Evolutionary conservation across 2,888 invertebrate genomes (phyloP).

Genomic region (Andrena hattorfiana): DNA sequence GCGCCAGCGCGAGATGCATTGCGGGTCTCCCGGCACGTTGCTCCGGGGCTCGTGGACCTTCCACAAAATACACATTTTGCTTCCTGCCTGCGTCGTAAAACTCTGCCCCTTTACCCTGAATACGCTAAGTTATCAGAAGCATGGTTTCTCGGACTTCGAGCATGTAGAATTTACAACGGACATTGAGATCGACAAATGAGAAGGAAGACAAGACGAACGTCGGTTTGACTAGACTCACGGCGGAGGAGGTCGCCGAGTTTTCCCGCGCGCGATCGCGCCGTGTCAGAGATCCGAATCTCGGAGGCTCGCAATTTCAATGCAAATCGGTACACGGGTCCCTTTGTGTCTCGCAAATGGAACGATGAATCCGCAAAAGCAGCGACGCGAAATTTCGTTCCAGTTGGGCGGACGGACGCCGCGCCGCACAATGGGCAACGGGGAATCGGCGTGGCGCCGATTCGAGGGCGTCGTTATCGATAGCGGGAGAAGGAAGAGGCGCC

Average conservation of each 20-base stretch:
- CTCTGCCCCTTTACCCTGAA: not conserved
- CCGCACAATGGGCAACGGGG: slow-evolving; percentile 29
- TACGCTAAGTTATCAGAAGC: too few species aligned
- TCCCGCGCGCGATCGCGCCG: slow-evolving; percentile 16
- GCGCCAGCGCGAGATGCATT: slow-evolving; percentile 10
- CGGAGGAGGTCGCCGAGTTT: slow-evolving; percentile 3
- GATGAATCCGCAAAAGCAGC: slow-evolving; percentile 63
- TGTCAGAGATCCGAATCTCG: slow-evolving; percentile 52
- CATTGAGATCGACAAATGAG: too few species aligned
- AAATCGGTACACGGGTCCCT: slow-evolving; percentile 62
- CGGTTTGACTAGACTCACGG: not conserved
- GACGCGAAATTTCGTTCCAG: slow-evolving; percentile 60
- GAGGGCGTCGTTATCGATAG: slow-evolving; percentile 70
- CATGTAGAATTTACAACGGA: too few species aligned
- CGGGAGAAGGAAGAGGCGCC: slow-evolving; percentile 67
- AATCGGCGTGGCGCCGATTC: slow-evolving; percentile 67
- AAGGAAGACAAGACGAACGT: not conserved
- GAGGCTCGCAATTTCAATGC: slow-evolving; percentile 59
- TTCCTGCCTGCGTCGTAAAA: not conserved
- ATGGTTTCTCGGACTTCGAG: too few species aligned
- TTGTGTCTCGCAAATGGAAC: slow-evolving; percentile 52
- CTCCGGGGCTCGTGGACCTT: not conserved
- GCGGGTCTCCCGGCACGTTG: not conserved
- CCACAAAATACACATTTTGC: not conserved
- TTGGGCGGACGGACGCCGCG: slow-evolving; percentile 35